Evolutionary conservation across 2,113 vertebrate species (phyloP).

Genomic region (Tragelaphus scriptus): DNA sequence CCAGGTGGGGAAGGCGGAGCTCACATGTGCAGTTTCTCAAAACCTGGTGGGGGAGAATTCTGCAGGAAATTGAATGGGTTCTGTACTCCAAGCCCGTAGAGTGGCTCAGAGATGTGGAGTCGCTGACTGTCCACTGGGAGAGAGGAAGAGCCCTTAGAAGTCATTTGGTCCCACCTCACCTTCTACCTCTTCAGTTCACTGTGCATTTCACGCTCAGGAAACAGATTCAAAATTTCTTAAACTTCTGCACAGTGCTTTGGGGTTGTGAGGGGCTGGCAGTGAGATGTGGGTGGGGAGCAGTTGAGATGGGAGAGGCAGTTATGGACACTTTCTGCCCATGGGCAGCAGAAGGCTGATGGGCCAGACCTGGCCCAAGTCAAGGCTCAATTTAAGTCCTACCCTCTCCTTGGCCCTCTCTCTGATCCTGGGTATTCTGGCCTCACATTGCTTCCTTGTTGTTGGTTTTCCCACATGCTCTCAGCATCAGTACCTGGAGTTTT

Average conservation of each 20-base stretch:
- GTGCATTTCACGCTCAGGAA: background rate
- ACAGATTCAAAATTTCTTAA: background rate
- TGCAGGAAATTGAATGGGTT: background rate
- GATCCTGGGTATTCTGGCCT: background rate
- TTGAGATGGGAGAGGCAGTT: background rate
- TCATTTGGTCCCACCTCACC: background rate
- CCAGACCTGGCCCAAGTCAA: background rate
- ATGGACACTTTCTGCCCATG: background rate
- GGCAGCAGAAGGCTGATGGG: background rate
- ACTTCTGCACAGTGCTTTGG: background rate
- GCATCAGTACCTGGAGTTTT: background rate
- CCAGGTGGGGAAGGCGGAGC: background rate
- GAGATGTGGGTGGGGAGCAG: background rate
- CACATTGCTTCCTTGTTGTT: background rate
- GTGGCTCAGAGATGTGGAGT: background rate
- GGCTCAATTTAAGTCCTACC: background rate
- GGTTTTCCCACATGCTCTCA: background rate
- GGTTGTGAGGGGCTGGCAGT: background rate
- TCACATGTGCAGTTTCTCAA: background rate
- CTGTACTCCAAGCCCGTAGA: background rate
- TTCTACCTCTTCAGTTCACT: accelerated
- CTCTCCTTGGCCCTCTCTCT: background rate
- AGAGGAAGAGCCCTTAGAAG: background rate
- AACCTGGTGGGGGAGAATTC: background rate
- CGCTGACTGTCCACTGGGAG: background rate